phyloP scores from a whole-genome alignment of 2,797 vertebrate species.

The Crocodylus rhombifer region DNA sequence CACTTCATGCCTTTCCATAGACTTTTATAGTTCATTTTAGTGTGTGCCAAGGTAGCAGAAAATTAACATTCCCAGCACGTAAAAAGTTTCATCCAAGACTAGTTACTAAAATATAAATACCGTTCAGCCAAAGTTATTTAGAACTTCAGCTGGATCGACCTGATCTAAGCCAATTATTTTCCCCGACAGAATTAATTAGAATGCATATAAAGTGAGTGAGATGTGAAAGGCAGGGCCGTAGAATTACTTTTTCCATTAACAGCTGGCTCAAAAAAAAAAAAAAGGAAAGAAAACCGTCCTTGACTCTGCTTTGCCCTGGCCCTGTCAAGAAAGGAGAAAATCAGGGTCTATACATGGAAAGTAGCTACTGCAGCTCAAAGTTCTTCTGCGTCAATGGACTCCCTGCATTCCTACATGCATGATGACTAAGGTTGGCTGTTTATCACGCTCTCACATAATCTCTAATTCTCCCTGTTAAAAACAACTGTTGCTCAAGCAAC shows the following conservation, averaged over 20 bases:
- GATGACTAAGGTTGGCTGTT: slow-evolving; percentile 49
- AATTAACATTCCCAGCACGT: slow-evolving; percentile 63
- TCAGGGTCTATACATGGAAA: slow-evolving; percentile 40
- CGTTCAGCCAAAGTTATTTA: slow-evolving; percentile 72
- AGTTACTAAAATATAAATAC: slow-evolving; percentile 74
- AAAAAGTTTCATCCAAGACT: slow-evolving; percentile 55
- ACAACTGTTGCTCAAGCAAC: slow-evolving; percentile 63
- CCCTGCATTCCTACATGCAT: slow-evolving; percentile 3
- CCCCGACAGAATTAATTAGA: slow-evolving; percentile 77
- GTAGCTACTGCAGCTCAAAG: slow-evolving; percentile 30
- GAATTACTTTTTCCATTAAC: slow-evolving; percentile 67
- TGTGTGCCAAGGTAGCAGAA: slow-evolving; percentile 52
- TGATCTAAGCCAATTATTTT: slow-evolving; percentile 78
- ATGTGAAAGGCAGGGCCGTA: slow-evolving; percentile 68
- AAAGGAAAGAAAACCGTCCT: slow-evolving; percentile 22
- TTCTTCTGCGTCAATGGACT: slow-evolving; percentile 50
- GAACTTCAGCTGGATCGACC: slow-evolving; percentile 70
- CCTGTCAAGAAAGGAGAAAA: slow-evolving; percentile 46
- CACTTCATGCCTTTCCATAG: not conserved
- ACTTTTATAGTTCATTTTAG: not conserved
- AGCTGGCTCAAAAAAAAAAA: slow-evolving; percentile 1
- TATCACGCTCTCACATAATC: not conserved
- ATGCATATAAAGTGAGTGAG: slow-evolving; percentile 75
- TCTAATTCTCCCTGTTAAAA: slow-evolving; percentile 24
- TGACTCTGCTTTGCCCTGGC: slow-evolving; percentile 50